Evolutionary conservation across 2,113 vertebrate species (phyloP), one percentile per base, ranked within the genome.

Genomic region (Sorex fumeus): DNA sequence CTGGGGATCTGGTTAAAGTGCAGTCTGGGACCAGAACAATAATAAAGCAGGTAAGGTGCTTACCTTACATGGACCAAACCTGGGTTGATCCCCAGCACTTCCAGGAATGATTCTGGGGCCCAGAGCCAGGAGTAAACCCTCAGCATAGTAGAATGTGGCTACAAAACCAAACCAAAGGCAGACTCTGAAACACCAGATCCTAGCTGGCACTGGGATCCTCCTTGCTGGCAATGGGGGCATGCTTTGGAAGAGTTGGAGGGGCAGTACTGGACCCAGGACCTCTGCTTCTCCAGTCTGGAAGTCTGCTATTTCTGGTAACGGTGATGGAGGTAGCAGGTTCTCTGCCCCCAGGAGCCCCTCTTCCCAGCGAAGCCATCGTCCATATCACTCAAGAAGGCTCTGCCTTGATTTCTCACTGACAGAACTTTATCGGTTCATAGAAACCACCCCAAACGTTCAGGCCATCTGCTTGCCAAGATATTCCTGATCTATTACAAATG

Each of bases 401-500:
- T 88, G 72, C 57, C 91, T 93, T 60, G 30, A 81, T 93, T 92
- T 88, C 67, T 40, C 84, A 32, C 64, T 76, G 88, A 85, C 82
- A 53, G 81, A 47, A 87, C 72, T 84, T 91, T 43, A 69, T 94
- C 87, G 88, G 88, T 81, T 86, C 34, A 36, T 28, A 28, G 43
- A 72, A 43, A 30, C 18, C 43, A 69, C 32, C 72, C 36, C 25
- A 78, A 36, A 71, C 64, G n/a, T 81, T 32, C 83, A 2, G 50
- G 81, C 72, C 53, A 86, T 70, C 80, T 85, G 71, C 88, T 74
- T 69, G 23, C 95, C 69, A 60, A 21, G 23, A 62, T 45, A 53
- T 92, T 93, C 75, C 87, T 94, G 86, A 88, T 91, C 92, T 67
- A 70, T 96, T 87, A 91, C 18, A 72, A 85, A 88, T 60, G 67